Percentiles rank a stretch among this genome's conserved stretches.
Conservation (phyloP, 2,797 vertebrate genomes). For the Haliaeetus vocifer region DNA sequence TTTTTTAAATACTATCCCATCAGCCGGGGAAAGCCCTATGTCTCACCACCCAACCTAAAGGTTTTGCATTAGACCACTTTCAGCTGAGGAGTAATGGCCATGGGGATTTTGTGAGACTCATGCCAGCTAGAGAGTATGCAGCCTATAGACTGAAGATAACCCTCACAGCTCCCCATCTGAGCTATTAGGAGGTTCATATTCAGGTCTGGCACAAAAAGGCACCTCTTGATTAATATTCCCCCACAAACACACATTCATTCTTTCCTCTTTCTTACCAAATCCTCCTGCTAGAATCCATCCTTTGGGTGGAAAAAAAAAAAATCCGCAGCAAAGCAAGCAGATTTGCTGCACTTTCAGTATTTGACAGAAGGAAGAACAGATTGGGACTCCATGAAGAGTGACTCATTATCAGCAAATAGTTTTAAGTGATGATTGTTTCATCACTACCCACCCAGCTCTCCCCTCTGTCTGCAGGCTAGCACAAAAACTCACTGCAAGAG, state of each 20-base stretch:
- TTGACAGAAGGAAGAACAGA: slow-evolving; percentile 64
- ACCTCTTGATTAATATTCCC: neutral
- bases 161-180: neutral
- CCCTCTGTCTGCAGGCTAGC: slow-evolving; percentile 30
- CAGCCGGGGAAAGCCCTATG: neutral
- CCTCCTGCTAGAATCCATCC: neutral
- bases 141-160: neutral
- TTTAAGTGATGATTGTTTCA: slow-evolving; percentile 63
- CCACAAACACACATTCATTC: neutral
- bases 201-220: neutral
- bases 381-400: slow-evolving; percentile 57
- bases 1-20: neutral
- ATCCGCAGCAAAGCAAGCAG: slow-evolving; percentile 11
- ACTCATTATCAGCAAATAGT: slow-evolving; percentile 69
- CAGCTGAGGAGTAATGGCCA: neutral
- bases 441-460: slow-evolving; percentile 58
- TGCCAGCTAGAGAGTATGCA: neutral
- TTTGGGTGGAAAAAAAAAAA: neutral
- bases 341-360: neutral
- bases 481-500: neutral
- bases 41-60: neutral
- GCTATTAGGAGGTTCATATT: neutral
- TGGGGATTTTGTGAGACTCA: neutral
- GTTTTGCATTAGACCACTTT: neutral
- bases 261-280: neutral